These are phyloP conservation scores for Eunapius fragilis DNA, from an alignment of 37 sponge, comb jelly and placozoan genomes.

Conservation along the genomic window DNA sequence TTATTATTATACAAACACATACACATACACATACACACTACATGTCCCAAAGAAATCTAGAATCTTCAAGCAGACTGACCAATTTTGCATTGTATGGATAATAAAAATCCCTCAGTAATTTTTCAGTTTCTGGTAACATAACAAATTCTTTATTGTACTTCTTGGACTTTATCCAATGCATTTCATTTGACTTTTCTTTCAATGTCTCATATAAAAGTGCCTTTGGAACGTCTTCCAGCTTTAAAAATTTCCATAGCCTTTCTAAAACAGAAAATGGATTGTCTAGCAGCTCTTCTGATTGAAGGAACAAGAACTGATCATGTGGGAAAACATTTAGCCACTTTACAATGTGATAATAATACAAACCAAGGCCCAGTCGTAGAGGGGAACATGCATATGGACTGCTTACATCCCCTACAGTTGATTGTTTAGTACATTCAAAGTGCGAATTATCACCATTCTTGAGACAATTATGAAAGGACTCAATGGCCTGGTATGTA, in stretches of 20 bases:
- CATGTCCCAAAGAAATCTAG: slow-evolving; percentile 35
- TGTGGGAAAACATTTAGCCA: slow-evolving; percentile 41
- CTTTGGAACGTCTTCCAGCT: neutral
- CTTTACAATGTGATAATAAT: slow-evolving; percentile 26
- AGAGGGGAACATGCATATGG: neutral
- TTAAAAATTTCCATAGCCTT: slow-evolving; percentile 23
- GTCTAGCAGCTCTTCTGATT: slow-evolving; percentile 6
- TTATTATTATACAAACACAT: neutral
- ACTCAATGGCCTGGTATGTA: neutral
- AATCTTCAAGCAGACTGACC: slow-evolving; percentile 38
- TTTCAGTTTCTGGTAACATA: slow-evolving; percentile 35
- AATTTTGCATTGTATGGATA: slow-evolving; percentile 41
- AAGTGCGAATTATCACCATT: slow-evolving; percentile 16
- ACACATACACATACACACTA: neutral
- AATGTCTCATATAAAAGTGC: neutral
- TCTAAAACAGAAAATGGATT: slow-evolving; percentile 4
- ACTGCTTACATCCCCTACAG: neutral
- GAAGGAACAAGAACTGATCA: slow-evolving; percentile 10
- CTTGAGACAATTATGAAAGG: slow-evolving; percentile 3
- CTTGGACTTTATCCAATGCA: slow-evolving; percentile 19
- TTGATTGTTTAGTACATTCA: slow-evolving; percentile 1
- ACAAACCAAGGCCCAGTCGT: slow-evolving; percentile 32
- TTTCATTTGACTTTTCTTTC: neutral
- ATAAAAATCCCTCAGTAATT: slow-evolving; percentile 16
- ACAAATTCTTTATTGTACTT: slow-evolving; percentile 17